phyloP scores from a whole-genome alignment of 2,113 vertebrate species.

The Hiodon tergisus region DNA sequence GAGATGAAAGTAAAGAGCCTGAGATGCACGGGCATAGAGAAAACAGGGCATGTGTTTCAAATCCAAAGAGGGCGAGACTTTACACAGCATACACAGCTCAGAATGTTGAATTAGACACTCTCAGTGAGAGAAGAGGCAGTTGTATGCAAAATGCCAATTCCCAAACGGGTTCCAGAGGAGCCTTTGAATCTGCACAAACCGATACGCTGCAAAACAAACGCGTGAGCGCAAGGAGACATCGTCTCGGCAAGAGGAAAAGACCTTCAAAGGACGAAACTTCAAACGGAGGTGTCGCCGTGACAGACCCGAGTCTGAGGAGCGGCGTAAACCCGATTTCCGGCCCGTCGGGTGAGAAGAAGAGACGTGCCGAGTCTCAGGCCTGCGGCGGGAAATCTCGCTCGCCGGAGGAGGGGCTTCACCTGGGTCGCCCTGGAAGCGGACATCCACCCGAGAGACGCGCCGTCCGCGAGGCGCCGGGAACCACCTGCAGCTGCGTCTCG shows the following conservation, averaged over 20 bases:
- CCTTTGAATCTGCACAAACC: slow-evolving; percentile 58
- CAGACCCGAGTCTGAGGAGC: slow-evolving; percentile 54
- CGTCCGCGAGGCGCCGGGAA: background rate
- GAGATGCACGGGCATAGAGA: slow-evolving; percentile 58
- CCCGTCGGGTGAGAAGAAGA: slow-evolving; percentile 53
- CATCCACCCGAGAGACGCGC: slow-evolving; percentile 42
- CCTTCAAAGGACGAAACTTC: slow-evolving; percentile 48
- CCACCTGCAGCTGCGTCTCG: slow-evolving; percentile 36
- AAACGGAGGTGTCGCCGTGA: slow-evolving; percentile 53
- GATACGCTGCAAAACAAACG: slow-evolving; percentile 45
- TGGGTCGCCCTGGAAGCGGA: background rate
- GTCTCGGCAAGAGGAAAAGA: slow-evolving; percentile 50
- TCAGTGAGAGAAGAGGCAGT: slow-evolving; percentile 48
- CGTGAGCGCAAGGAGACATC: slow-evolving; percentile 40
- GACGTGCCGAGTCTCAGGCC: slow-evolving; percentile 40
- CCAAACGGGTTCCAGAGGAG: slow-evolving; percentile 51
- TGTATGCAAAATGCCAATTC: slow-evolving; percentile 42
- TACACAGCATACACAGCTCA: slow-evolving; percentile 60
- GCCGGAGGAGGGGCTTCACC: too few relatives aligned
- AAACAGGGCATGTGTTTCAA: slow-evolving; percentile 58
- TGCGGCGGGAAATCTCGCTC: slow-evolving; percentile 32
- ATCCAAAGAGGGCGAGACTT: slow-evolving; percentile 69
- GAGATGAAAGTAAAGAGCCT: slow-evolving; percentile 49
- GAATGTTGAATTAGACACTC: slow-evolving; percentile 65
- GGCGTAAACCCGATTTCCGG: slow-evolving; percentile 60